Evolutionary conservation across 2,113 vertebrate genomes (phyloP).

Genomic region (Rhynchopsitta pachyrhyncha): DNA sequence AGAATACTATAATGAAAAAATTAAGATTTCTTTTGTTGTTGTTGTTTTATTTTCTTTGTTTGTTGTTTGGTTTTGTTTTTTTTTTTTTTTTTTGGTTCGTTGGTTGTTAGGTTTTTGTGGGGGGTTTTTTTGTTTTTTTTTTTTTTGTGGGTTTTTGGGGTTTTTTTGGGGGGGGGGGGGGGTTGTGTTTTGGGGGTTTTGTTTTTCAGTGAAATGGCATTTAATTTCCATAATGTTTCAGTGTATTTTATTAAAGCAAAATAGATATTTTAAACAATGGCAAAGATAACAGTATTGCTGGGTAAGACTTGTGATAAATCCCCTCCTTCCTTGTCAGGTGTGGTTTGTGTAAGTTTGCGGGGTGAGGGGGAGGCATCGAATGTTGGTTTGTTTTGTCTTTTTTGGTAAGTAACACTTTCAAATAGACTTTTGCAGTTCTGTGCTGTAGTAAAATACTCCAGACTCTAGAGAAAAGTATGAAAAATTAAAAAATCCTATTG

Average conservation of each 20-base stretch:
- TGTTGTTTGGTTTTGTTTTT: not conserved
- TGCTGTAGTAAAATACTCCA: not conserved
- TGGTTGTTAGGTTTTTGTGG: not conserved
- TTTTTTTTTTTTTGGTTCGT: not conserved
- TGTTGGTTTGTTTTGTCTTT: not conserved
- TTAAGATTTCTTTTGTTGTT: not conserved
- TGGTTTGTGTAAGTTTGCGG: not conserved
- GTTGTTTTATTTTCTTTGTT: not conserved
- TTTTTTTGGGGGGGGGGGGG: no score
- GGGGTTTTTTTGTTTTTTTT: no score
- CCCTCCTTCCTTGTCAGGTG: fast-evolving
- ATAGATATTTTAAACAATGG: not conserved
- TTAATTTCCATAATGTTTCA: not conserved
- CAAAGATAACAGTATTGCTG: not conserved
- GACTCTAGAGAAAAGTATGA: not conserved
- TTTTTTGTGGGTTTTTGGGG: no score
- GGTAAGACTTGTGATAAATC: not conserved
- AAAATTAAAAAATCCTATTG: not conserved
- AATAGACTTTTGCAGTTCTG: not conserved
- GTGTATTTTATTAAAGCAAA: not conserved
- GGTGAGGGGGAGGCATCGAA: not conserved
- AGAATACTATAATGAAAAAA: not conserved
- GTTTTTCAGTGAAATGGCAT: not conserved
- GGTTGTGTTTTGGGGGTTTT: no score
- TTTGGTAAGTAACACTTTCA: not conserved